Base-by-base conservation (phyloP, 1,140 invertebrate species). In the Lordiphosa stackelbergi region DNA sequence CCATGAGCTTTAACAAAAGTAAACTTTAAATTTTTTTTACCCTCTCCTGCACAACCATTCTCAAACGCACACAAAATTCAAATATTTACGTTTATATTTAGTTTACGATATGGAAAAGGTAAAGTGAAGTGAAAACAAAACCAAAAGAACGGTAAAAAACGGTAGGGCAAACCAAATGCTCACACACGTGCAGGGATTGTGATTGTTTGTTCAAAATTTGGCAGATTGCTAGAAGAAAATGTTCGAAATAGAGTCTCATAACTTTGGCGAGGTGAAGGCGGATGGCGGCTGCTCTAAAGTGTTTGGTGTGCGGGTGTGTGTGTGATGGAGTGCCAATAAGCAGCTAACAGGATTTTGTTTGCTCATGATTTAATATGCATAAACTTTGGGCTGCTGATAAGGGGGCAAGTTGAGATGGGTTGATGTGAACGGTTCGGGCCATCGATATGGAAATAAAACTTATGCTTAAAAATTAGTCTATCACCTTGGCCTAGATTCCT, bases 71-170 rank as follows among this genome's bases (percentile, higher is more conserved):
- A 12, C 47, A 40, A 59, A 68, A 59, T 57, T 54, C 66, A 74
- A 79, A 79, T 79, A 81, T 79, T 79, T 79, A 66, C 71, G 1
- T 34, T 13, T 34, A 31, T 24, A 34, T 34, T 46, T 34, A 31
- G 9, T 34, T 46, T 46, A 11, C 11, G 19, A 43, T 43, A 56
- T 45, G 40, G 31, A 45, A 64, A 69, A 56, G 42, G 55, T 45
- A 55, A 41, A 48, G 16, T 9, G 52, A 19, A 56, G 31, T 24
- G 37, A 40, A 36, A 46, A 41, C 7, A 48, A 40, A 74, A 51
- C 49, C 52, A 66, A 47, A 62, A 52, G 31, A 51, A 43, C n/a
- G 60, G 66, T 52, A 28, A 6, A 28, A 28, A 5, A 4, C 24
- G 6, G 6, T 28, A 19, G 19, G 49, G 48, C 57, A 58, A 31